Base-by-base conservation (phyloP, 2,888 invertebrate genomes). In the Crossocerus cetratus region DNA sequence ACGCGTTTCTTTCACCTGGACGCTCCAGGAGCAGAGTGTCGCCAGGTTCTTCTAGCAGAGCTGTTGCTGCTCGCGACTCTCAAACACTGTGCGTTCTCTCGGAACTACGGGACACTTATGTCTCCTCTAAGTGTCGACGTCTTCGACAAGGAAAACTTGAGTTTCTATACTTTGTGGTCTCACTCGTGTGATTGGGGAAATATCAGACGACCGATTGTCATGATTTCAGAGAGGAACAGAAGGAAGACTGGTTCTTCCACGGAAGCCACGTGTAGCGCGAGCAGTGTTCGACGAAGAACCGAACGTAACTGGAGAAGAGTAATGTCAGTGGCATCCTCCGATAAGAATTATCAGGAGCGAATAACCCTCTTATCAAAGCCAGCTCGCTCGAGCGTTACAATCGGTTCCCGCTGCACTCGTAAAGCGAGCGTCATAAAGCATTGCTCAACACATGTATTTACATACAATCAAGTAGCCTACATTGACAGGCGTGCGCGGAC, bases 281-380 rank as follows among this genome's bases (percentile, higher is more conserved):
- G 16, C 44, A 43, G 11, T 13, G 14, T 22, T 53, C 32, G 62
- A 56, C 61, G 54, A 61, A 32, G 65, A 16, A 72, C 76, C 42
- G 78, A 76, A 23, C n/a, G 53, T 59, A 60, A 73, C 71, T 65
- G 71, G 72, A 49, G 20, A 63, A 58, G 54, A 49, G 20, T 49
- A 57, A 75, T 65, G 72, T 63, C 65, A 18, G 61, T 67, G 65
- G 73, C 76, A 77, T 82, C 72, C 67, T 64, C 65, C 75, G 83
- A 82, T 82, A 82, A 82, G 74, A 72, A 76, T 81, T 82, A 82
- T 82, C 82, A 63, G 67, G 56, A 74, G 79, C 63, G 80, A 81
- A 77, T 81, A 76, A 76, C 79, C 77, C 64, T 65, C 64, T 81
- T 83, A 83, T 83, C 83, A 32, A 32, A 32, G 32, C 5, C 5